phyloP scores from a whole-genome alignment of 2,888 invertebrate genomes.

The Encarsia formosa region DNA sequence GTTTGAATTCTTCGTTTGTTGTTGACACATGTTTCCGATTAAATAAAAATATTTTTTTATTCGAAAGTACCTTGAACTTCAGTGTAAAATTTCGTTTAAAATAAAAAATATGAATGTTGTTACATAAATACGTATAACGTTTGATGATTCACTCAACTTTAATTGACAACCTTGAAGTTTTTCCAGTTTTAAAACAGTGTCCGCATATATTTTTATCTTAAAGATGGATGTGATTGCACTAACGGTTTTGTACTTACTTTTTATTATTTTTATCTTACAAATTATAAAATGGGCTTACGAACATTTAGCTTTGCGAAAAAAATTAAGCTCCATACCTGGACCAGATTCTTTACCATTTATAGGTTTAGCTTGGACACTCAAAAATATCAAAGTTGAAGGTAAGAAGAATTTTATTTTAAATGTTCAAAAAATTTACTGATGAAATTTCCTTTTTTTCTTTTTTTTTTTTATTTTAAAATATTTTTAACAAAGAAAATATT shows the following conservation, averaged over 20 bases:
- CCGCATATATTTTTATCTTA: background rate
- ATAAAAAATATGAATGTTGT: too few relatives aligned
- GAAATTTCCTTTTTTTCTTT: too few relatives aligned
- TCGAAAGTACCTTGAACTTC: too few relatives aligned
- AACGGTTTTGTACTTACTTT: background rate
- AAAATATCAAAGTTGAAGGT: conserved; percentile 26
- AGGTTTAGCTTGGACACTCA: conserved; percentile 21
- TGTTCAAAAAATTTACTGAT: background rate
- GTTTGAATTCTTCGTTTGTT: too few relatives aligned
- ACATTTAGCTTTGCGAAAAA: background rate
- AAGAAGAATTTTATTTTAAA: conserved; percentile 1
- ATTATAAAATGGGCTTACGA: background rate
- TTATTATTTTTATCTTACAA: background rate
- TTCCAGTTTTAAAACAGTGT: too few relatives aligned
- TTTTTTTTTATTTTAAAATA: background rate
- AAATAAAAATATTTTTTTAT: too few relatives aligned
- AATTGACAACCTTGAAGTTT: too few relatives aligned
- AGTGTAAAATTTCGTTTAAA: too few relatives aligned
- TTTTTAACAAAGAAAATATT: background rate
- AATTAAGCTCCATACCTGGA: conserved; percentile 28
- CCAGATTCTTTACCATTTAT: conserved; percentile 30
- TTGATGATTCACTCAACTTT: too few relatives aligned
- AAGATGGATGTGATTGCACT: background rate
- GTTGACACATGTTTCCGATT: too few relatives aligned
- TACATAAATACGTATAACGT: too few relatives aligned